Base-by-base conservation (phyloP, 1,140 invertebrate genomes). In the Achroia grisella region DNA sequence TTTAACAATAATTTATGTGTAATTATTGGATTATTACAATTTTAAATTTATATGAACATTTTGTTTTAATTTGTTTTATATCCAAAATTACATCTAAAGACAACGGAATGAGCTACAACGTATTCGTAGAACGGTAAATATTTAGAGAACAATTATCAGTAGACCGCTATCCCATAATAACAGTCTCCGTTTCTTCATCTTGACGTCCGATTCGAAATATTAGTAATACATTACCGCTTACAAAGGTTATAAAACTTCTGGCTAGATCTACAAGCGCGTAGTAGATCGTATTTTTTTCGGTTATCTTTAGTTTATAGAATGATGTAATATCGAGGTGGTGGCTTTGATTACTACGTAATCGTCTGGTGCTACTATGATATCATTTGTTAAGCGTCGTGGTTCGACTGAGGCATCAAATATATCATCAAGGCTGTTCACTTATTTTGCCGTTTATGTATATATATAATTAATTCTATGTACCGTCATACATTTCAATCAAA, bases 71-170 rank as follows among this genome's bases (percentile, higher is more conserved):
- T 23, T 23, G 17, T 3, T 23, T 23, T 23, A 6, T 3, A 23
- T 6, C 17, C 17, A 6, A 23, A 23, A 23, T 23, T 23, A 23
- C 17, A 3, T 23, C 17, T 6, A 45, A 51, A 66, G 63, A 47
- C 58, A 54, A 44, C 49, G 48, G 55, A 64, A 61, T 69, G 52
- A 69, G 55, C 54, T 68, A 45, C 56, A 67, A 60, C 52, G 55
- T 69, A 65, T 57, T 66, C 48, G 51, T 51, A 45, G 51, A 74
- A 67, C 67, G 57, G 71, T 74, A 79, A 79, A 79, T 76, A 76
- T 79, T 79, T 79, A 74, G 65, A 72, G 65, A 76, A 69, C 71
- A 72, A 74, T 76, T 76, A 79, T 76, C 72, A 64, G 55, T 62
- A 67, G 52, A 68, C 56, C 57, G 71, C 63, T 61, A 74, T 68